Conservation (phyloP, 2,113 vertebrate genomes). For the Gnathonemus longibarbis region DNA sequence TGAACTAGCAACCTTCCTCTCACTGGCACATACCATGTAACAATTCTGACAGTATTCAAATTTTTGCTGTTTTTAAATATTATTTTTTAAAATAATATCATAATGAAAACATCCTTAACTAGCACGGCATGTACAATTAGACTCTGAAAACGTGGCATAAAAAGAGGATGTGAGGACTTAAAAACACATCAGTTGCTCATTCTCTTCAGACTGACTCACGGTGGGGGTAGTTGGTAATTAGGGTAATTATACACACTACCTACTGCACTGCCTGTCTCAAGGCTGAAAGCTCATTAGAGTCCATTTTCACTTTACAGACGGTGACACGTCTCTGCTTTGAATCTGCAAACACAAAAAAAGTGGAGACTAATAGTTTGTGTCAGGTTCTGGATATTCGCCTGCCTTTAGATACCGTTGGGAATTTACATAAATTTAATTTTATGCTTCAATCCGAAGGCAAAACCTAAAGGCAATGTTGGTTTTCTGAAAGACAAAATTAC, state of each 20-base stretch:
- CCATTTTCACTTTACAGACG: constrained; percentile 20
- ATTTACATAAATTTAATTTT: constrained; percentile 14
- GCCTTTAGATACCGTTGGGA: neutral
- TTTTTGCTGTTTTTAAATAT: constrained; percentile 35
- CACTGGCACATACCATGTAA: neutral
- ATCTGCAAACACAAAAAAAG: neutral
- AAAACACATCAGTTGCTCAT: constrained; percentile 58
- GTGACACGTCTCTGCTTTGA: neutral
- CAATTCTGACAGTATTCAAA: neutral
- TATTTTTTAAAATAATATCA: constrained; percentile 53
- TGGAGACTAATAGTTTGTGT: neutral
- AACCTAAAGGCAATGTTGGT: neutral
- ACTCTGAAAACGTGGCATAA: constrained; percentile 55
- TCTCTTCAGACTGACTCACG: constrained; percentile 47
- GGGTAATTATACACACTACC: constrained; percentile 54
- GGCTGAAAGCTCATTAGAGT: constrained; percentile 32
- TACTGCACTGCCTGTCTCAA: constrained; percentile 51
- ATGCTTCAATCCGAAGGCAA: neutral
- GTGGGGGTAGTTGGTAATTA: constrained; percentile 56
- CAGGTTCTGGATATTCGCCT: neutral
- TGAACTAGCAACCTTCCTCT: neutral
- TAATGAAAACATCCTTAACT: constrained; percentile 58
- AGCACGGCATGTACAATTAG: constrained; percentile 53
- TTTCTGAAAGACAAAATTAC: neutral
- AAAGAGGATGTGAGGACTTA: constrained; percentile 40